phyloP scores from a whole-genome alignment of 1,140 invertebrate genomes.

The Ruditapes philippinarum region DNA sequence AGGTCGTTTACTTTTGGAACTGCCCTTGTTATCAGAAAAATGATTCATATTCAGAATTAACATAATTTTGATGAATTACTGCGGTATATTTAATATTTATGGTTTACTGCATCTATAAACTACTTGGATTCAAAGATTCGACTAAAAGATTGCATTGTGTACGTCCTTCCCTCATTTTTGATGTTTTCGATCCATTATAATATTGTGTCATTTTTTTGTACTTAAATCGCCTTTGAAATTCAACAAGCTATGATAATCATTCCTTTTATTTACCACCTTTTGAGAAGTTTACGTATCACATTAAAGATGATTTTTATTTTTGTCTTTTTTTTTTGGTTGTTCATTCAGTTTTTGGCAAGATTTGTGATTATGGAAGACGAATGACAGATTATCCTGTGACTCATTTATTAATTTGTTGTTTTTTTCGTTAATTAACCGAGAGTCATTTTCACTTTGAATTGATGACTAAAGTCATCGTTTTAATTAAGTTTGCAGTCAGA shows the following conservation, averaged over 20 bases:
- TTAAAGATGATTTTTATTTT: neutral
- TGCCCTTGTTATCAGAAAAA: neutral
- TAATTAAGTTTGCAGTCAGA: too few relatives aligned
- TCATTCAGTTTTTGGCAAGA: too few relatives aligned
- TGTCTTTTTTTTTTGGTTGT: too few relatives aligned
- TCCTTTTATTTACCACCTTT: neutral
- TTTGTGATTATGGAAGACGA: neutral
- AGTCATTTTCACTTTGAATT: too few relatives aligned
- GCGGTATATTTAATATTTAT: neutral
- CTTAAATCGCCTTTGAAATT: neutral
- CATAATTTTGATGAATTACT: conserved; percentile 32
- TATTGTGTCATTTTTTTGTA: conserved; percentile 2
- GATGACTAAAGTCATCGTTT: too few relatives aligned
- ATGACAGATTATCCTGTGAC: neutral
- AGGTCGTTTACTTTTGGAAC: neutral
- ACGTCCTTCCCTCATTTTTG: neutral
- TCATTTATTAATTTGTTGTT: neutral
- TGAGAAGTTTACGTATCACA: neutral
- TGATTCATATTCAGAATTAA: neutral
- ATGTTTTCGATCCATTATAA: neutral
- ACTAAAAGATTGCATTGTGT: conserved; percentile 14
- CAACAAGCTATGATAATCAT: neutral
- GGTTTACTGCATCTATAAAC: conserved; percentile 12
- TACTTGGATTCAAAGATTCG: neutral
- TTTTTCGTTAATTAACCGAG: neutral